Evolutionary conservation across 2,113 vertebrate genomes (phyloP).

Genomic region (Picathartes gymnocephalus): DNA sequence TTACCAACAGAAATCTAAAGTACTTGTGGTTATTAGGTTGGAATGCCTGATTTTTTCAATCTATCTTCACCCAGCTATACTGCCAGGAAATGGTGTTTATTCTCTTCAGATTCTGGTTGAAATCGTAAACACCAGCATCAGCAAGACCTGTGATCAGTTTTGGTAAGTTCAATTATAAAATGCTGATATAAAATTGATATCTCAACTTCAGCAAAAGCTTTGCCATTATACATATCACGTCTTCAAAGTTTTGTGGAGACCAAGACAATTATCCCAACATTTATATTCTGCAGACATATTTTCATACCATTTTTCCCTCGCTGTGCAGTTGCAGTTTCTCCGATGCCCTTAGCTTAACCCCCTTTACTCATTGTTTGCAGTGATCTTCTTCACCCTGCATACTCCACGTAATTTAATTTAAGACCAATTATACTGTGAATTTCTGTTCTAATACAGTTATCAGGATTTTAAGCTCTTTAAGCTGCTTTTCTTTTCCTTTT

Average conservation of each 20-base stretch:
- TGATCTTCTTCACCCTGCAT: background rate
- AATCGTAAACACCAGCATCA: background rate
- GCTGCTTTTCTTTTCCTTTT: background rate
- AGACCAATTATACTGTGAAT: background rate
- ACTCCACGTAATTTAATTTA: slow-evolving; percentile 37
- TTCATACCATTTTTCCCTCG: background rate
- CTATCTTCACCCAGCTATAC: background rate
- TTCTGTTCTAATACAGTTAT: background rate
- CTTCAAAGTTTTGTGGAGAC: background rate
- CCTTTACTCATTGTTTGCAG: background rate
- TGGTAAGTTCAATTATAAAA: background rate
- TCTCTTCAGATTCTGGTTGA: background rate
- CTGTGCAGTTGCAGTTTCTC: background rate
- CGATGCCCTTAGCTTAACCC: background rate
- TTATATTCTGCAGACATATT: background rate
- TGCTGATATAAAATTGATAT: background rate
- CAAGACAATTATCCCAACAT: background rate
- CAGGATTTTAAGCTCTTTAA: background rate
- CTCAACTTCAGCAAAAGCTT: background rate
- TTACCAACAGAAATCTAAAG: background rate
- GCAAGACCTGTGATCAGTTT: background rate
- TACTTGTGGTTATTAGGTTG: background rate
- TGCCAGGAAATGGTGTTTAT: background rate
- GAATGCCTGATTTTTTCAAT: background rate
- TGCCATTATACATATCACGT: background rate